Conservation (phyloP, 2,113 vertebrate species). For the Riparia riparia region DNA sequence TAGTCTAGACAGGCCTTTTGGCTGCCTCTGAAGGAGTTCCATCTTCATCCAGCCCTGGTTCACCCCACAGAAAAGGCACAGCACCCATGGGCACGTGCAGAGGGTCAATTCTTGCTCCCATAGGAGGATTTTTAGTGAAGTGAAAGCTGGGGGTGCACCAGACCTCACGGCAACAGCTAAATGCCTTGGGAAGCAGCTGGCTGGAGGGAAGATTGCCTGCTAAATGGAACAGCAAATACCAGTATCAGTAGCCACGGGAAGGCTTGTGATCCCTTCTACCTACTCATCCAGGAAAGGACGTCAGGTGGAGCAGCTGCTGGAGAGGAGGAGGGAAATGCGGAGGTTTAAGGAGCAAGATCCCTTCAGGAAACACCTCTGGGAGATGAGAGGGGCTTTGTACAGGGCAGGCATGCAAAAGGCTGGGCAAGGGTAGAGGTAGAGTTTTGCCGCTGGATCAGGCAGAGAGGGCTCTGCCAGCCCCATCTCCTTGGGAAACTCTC, state of each 20-base stretch:
- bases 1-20: background rate
- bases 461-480: background rate
- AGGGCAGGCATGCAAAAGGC: background rate
- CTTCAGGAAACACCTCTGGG: background rate
- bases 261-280: background rate
- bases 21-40: background rate
- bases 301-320: background rate
- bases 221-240: background rate
- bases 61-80: background rate
- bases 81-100: fast-evolving
- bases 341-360: background rate
- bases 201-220: background rate
- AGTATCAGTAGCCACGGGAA: background rate
- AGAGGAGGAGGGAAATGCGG: background rate
- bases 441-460: background rate
- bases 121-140: background rate
- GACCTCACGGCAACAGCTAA: background rate
- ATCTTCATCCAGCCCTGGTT: background rate
- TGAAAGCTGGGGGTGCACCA: background rate
- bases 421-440: background rate
- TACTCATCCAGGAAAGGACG: background rate
- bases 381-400: fast-evolving
- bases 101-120: background rate
- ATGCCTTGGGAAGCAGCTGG: background rate
- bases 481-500: background rate